Conservation (phyloP, 35 echinoderm and acorn worm species). For the Anneissia japonica region DNA sequence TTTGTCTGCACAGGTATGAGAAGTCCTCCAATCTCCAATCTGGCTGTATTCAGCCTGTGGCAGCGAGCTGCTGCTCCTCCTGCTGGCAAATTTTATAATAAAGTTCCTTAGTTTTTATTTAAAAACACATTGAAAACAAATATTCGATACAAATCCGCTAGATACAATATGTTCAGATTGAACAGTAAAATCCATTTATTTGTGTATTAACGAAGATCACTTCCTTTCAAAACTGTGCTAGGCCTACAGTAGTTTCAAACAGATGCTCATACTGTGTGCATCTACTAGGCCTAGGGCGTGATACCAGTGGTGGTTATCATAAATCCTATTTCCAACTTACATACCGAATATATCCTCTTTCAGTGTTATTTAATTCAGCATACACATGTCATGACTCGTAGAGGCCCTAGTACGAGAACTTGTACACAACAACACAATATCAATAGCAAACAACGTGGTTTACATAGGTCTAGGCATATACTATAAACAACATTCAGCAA, state of each 20-base stretch:
- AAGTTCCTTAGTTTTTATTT: background rate
- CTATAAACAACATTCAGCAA: too few species aligned
- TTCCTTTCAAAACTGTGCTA: background rate
- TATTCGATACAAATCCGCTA: background rate
- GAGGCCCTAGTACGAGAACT: too few species aligned
- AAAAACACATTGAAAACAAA: background rate
- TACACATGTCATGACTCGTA: too few species aligned
- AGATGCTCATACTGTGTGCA: background rate
- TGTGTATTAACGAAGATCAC: background rate
- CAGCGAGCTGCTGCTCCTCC: background rate
- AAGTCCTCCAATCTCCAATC: background rate
- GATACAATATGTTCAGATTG: background rate
- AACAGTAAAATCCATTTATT: background rate
- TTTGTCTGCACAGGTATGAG: too few species aligned
- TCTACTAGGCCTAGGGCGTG: background rate
- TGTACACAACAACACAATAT: too few species aligned
- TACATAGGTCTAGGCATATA: too few species aligned
- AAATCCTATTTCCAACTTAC: background rate
- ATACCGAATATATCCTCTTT: background rate
- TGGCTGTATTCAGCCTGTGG: background rate
- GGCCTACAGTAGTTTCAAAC: background rate
- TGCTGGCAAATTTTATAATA: background rate
- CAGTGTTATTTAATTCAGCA: too few species aligned
- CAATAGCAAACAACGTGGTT: too few species aligned
- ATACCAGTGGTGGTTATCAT: background rate